These are phyloP conservation scores for Leistus spinibarbis DNA, from an alignment of 2,888 invertebrate genomes.

Conservation along the genomic window DNA sequence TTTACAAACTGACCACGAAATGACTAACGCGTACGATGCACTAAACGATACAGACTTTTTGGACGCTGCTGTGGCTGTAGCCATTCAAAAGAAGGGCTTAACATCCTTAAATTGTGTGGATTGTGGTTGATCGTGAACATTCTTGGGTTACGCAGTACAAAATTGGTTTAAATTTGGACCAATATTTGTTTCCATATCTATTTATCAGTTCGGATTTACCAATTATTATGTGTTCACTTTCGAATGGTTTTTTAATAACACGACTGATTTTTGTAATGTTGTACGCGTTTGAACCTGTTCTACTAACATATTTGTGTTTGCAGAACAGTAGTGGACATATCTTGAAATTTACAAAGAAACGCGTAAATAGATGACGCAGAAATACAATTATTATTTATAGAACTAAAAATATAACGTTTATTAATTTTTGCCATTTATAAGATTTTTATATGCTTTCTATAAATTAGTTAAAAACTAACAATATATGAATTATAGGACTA, in stretches of 20 bases:
- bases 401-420: not conserved
- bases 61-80: slow-evolving; percentile 75
- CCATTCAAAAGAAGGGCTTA: slow-evolving; percentile 75
- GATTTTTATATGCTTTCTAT: not conserved
- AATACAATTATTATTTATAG: too few species aligned
- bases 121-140: slow-evolving; percentile 24
- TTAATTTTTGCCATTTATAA: not conserved
- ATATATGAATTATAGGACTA: not conserved
- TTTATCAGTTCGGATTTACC: not conserved
- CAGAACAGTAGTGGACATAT: not conserved
- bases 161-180: not conserved
- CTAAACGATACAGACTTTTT: slow-evolving; percentile 63
- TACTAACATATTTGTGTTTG: not conserved
- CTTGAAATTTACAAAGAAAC: not conserved
- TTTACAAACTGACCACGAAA: slow-evolving; percentile 7
- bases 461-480: not conserved
- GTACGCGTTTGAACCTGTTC: not conserved
- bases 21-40: slow-evolving; percentile 31
- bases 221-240: not conserved
- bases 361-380: too few species aligned
- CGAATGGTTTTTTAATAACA: not conserved
- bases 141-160: not conserved
- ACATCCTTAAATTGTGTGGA: slow-evolving; percentile 54
- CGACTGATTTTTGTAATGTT: not conserved
- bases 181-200: not conserved